A percentile compares a stretch with the other conserved stretches of the same genome.
Conservation (phyloP, 2,113 vertebrate species). For the Syrrhaptes paradoxus region DNA sequence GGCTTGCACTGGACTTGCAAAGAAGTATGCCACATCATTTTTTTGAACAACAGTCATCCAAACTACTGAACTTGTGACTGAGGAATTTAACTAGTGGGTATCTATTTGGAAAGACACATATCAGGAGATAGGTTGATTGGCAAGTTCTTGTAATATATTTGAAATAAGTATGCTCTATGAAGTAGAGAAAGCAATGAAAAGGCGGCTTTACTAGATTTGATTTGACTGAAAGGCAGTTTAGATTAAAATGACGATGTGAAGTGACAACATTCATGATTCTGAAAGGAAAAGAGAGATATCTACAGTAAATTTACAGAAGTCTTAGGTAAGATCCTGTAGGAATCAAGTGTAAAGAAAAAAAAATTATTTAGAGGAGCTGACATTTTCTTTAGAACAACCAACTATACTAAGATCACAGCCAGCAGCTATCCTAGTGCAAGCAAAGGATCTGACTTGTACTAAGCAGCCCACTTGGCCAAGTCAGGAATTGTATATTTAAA, state of each 20-base stretch:
- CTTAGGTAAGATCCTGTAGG: neutral
- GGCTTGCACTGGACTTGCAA: neutral
- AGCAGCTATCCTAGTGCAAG: neutral
- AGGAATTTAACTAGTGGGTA: neutral
- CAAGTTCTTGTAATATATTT: neutral
- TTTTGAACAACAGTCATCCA: neutral
- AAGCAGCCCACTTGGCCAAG: neutral
- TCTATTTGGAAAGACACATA: neutral
- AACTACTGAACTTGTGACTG: neutral
- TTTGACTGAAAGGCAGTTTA: neutral
- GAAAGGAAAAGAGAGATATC: neutral
- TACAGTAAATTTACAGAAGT: neutral
- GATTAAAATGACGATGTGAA: neutral
- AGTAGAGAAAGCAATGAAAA: neutral
- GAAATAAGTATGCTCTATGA: neutral
- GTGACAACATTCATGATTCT: neutral
- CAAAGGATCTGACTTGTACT: neutral
- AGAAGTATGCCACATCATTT: neutral
- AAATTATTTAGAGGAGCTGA: neutral
- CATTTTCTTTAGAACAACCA: neutral
- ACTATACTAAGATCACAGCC: neutral
- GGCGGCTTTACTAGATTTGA: neutral
- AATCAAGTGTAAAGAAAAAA: neutral
- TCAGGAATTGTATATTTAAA: neutral
- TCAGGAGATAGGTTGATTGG: neutral